Percentiles rank a stretch among this genome's conserved stretches.
Evolutionary conservation across 1,140 invertebrate genomes (phyloP).

Genomic region (Phthorimaea operculella): DNA sequence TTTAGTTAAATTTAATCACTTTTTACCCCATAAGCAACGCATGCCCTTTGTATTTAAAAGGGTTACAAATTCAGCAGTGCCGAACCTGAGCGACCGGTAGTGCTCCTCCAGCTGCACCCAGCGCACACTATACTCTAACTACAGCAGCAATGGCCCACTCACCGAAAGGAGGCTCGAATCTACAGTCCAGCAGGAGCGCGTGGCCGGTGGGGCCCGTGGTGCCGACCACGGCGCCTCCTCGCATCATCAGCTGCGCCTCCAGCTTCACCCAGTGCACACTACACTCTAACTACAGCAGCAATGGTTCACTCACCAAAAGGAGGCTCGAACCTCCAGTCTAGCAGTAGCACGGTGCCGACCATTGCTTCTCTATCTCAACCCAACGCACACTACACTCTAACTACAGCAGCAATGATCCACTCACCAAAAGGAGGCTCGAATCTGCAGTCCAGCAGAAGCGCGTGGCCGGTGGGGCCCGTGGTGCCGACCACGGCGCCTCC

Average conservation of each 20-base stretch:
- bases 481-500: conserved; percentile 93
- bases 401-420: too few relatives aligned
- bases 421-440: conserved; percentile 96
- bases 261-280: conserved; percentile 91
- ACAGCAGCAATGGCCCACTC: conserved; percentile 75
- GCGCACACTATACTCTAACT: too few relatives aligned
- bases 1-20: too few relatives aligned
- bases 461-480: conserved; percentile 89
- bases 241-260: conserved; percentile 92
- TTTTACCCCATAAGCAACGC: too few relatives aligned
- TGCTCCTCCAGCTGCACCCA: too few relatives aligned
- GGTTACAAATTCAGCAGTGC: too few relatives aligned
- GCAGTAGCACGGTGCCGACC: conserved; percentile 82
- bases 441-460: conserved; percentile 89
- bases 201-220: conserved; percentile 92
- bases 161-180: conserved; percentile 97
- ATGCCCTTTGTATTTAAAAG: too few relatives aligned
- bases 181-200: conserved; percentile 88
- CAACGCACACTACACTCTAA: too few relatives aligned
- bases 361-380: too few relatives aligned
- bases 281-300: conserved; percentile 75
- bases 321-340: conserved; percentile 94
- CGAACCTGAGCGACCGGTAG: too few relatives aligned
- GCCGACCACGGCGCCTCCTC: conserved; percentile 89
- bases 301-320: conserved; percentile 92